A percentile compares a stretch with the other conserved stretches of the same genome.
Evolutionary conservation across 1,140 invertebrate species (phyloP).

Genomic region (Halyomorpha halys): DNA sequence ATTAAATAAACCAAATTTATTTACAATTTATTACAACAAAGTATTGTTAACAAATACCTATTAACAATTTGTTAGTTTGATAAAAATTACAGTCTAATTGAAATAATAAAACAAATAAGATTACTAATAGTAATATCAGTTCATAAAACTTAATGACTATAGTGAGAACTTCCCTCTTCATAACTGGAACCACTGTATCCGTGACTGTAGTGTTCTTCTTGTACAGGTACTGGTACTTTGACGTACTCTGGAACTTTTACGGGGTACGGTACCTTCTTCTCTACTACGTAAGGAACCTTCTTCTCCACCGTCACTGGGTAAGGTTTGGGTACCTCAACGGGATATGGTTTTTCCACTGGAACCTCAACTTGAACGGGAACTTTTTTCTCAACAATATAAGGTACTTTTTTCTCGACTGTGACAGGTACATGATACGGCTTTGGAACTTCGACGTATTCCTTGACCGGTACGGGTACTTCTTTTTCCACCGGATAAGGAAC

Average conservation of each 20-base stretch:
- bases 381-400: constrained; percentile 37
- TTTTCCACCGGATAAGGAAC: constrained; percentile 43
- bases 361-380: constrained; percentile 27
- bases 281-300: constrained; percentile 3
- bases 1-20: too few relatives aligned
- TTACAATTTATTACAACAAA: too few relatives aligned
- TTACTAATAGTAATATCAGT: too few relatives aligned
- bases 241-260: constrained; percentile 8
- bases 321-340: constrained; percentile 30
- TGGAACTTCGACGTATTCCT: constrained; percentile 23
- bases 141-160: too few relatives aligned
- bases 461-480: constrained; percentile 26
- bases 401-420: constrained; percentile 54
- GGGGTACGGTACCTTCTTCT: constrained; percentile 9
- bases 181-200: too few relatives aligned
- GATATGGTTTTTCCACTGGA: constrained; percentile 29
- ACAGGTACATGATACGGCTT: constrained; percentile 41
- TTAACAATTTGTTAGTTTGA: too few relatives aligned
- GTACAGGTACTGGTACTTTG: neutral
- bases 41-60: too few relatives aligned
- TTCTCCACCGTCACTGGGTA: constrained; percentile 8
- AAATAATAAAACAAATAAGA: too few relatives aligned
- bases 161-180: too few relatives aligned
- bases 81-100: too few relatives aligned
- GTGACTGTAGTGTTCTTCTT: too few relatives aligned